Conservation (phyloP, 2,888 invertebrate species). For the Drosophila kanekoi region DNA sequence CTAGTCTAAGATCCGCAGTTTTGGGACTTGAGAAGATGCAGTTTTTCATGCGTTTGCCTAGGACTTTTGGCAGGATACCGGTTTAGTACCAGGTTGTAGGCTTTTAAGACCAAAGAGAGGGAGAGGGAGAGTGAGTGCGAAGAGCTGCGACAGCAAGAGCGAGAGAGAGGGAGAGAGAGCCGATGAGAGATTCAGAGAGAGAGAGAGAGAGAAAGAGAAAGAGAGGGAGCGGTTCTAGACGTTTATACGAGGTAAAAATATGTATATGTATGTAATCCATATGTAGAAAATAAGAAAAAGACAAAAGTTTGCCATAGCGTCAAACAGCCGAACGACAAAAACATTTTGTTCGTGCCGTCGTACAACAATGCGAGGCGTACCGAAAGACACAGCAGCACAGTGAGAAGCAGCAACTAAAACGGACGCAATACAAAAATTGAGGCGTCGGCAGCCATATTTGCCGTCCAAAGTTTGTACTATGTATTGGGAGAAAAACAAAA, state of each 20-base stretch:
- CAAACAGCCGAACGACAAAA: conserved; percentile 36
- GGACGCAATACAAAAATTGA: conserved; percentile 50
- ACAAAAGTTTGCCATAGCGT: conserved; percentile 44
- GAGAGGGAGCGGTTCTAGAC: conserved; percentile 1
- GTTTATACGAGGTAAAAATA: conserved; percentile 33
- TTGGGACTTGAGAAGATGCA: conserved; percentile 16
- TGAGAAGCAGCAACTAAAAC: conserved; percentile 63
- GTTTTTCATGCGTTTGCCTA: conserved; percentile 26
- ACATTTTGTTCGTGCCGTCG: conserved; percentile 37
- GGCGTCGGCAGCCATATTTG: conserved; percentile 56
- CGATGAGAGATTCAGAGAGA: not conserved
- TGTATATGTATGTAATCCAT: conserved; percentile 20
- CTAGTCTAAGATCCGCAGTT: conserved; percentile 39
- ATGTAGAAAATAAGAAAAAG: conserved; percentile 18
- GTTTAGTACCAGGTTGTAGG: conserved; percentile 46
- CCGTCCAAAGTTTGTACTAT: conserved; percentile 29
- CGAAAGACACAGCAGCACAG: conserved; percentile 71
- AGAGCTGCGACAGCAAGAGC: conserved; percentile 6
- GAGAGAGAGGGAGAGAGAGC: not conserved
- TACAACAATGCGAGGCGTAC: conserved; percentile 49
- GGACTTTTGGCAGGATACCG: conserved; percentile 67
- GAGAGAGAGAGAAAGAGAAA: not conserved
- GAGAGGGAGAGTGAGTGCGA: conserved; percentile 6
- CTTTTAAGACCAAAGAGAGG: conserved; percentile 4
- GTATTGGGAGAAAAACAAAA: conserved; percentile 30